A percentile compares a stretch with the other conserved stretches of the same genome.
Evolutionary conservation across 2,888 invertebrate species (phyloP).

Genomic region (Gymnosoma rotundatum): DNA sequence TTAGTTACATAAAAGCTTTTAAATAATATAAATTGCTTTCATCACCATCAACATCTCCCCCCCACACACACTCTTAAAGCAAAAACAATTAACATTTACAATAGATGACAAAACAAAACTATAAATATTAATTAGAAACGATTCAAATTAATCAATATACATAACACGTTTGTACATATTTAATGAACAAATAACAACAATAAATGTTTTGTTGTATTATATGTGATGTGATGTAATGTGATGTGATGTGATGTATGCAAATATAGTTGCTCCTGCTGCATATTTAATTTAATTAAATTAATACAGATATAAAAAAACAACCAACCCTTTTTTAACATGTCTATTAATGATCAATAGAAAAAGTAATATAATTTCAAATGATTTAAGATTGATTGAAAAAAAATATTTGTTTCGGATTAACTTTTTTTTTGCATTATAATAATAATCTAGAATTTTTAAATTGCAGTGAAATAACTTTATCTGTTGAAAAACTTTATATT

Average conservation of each 20-base stretch:
- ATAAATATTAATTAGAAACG: conserved; percentile 62
- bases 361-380: conserved; percentile 22
- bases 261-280: conserved; percentile 52
- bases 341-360: conserved; percentile 13
- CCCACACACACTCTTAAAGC: conserved; percentile 13
- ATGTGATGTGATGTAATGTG: conserved; percentile 48
- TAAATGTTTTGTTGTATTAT: conserved; percentile 57
- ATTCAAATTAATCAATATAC: conserved; percentile 54
- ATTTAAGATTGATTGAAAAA: conserved; percentile 27
- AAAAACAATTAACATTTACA: conserved; percentile 7
- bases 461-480: too few relatives aligned
- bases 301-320: conserved; percentile 27
- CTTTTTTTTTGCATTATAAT: background rate
- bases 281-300: conserved; percentile 50
- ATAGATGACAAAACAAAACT: conserved; percentile 6
- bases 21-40: conserved; percentile 35
- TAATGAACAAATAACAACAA: conserved; percentile 54
- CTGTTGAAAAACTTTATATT: too few relatives aligned
- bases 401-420: background rate
- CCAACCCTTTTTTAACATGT: conserved; percentile 38
- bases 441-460: background rate
- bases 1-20: conserved; percentile 43
- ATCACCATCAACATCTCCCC: conserved; percentile 27
- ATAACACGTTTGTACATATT: conserved; percentile 60
- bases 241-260: conserved; percentile 34